Evolutionary conservation across 2,113 vertebrate genomes (phyloP), one percentile per base, ranked within the genome.

Genomic region (Brevimyrus niger): DNA sequence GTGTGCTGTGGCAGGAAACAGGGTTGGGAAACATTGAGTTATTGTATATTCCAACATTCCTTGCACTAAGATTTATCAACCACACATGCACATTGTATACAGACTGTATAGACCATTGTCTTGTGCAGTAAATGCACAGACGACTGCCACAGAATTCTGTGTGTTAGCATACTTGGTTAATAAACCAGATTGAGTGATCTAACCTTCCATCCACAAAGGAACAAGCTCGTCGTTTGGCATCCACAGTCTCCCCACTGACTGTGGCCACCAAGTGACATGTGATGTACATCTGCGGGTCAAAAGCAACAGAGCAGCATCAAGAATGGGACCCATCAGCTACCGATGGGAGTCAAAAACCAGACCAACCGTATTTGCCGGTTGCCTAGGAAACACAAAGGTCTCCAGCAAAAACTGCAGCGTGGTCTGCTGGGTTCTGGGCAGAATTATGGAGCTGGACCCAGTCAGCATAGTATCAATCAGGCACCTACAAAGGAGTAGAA

Each of bases 171-270:
- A 65, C 58, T n/a, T n/a, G 23, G 61, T 10, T 27, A 69, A 31
- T 69, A 31, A 31, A 31, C 61, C 61, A 19, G 61, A 80, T n/a
- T n/a, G 73, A 38, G 6, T 19, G 23, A 47, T 48, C 42, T 31
- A 48, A 89, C 88, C 88, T 82, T 53, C 88, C 50, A 44, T 38
- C 47, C 10, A 44, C 48, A 80, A 89, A 83, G 47, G 87, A 88
- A 38, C 87, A 88, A 50, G 87, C 87, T 31, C 87, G 44, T 10
- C 19, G n/a, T 23, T 21, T 11, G 17, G 27, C 15, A 10, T 42
- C 65, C 65, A 17, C 27, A 23, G 27, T 4, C 3, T 31, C 13
- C 44, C 47, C n/a, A 50, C 21, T 8, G n/a, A 47, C 61, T 6
- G 69, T 2, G 69, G 65, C 87, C 46, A 76, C 65, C 46, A 88